Conservation (phyloP, 2,888 invertebrate genomes). For the Dermolepida albohirtum region DNA sequence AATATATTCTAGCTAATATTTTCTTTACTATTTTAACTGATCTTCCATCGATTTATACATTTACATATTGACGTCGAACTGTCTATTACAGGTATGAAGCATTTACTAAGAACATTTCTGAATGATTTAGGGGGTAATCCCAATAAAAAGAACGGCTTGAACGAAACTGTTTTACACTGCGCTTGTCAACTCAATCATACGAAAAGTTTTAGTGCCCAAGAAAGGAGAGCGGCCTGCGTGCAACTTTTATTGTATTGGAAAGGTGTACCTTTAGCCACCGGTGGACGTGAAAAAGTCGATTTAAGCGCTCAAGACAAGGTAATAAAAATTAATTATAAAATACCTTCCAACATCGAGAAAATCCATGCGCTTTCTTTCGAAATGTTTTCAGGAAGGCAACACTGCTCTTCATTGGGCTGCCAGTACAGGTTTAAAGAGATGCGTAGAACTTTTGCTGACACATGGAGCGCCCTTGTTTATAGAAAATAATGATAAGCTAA, state of each 20-base stretch:
- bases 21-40: no score
- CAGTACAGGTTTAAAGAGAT: constrained; percentile 70
- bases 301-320: constrained; percentile 72
- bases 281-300: constrained; percentile 70
- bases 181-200: constrained; percentile 69
- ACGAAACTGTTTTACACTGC: constrained; percentile 74
- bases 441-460: constrained; percentile 72
- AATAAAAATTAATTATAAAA: no score
- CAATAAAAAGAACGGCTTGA: constrained; percentile 73
- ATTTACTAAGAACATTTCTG: constrained; percentile 73
- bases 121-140: constrained; percentile 75
- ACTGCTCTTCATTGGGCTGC: constrained; percentile 77
- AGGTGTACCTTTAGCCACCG: constrained; percentile 67
- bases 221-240: constrained; percentile 72
- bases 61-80: neutral
- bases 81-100: constrained; percentile 65
- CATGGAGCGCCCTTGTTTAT: constrained; percentile 72
- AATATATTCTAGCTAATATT: no score
- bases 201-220: constrained; percentile 68
- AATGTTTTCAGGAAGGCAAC: constrained; percentile 69
- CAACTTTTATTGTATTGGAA: constrained; percentile 73
- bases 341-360: neutral
- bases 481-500: constrained; percentile 73
- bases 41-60: neutral
- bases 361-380: neutral